Conservation (phyloP, 2,888 invertebrate genomes). For the Chamaedrilus cognettii region DNA sequence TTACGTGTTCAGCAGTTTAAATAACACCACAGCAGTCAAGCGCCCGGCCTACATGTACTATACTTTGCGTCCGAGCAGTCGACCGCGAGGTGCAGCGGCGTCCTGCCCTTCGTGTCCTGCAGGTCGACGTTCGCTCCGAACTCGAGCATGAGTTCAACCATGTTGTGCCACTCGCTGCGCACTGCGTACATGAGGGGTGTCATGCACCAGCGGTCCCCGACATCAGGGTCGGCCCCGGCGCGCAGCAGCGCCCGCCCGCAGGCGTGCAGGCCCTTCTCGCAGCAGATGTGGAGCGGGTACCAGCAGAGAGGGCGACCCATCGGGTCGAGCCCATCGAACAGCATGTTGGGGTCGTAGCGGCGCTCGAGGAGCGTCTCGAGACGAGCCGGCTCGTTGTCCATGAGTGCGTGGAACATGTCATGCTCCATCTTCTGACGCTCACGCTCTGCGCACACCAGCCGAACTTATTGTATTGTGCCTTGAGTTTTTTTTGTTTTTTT, state of each 20-base stretch:
- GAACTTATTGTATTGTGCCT: too few relatives aligned
- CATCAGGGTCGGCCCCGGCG: conserved; percentile 30
- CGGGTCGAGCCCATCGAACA: conserved; percentile 28
- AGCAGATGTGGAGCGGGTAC: conserved; percentile 36
- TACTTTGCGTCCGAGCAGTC: conserved; percentile 29
- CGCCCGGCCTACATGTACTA: too few relatives aligned
- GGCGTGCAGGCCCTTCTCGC: conserved; percentile 32
- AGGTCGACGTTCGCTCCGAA: conserved; percentile 19
- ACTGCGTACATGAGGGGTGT: conserved; percentile 50
- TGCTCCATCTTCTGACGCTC: conserved; percentile 23
- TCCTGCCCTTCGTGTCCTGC: conserved; percentile 29
- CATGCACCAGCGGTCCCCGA: conserved; percentile 50
- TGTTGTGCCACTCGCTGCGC: conserved; percentile 40
- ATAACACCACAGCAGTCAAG: too few relatives aligned
- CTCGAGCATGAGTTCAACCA: conserved; percentile 38
- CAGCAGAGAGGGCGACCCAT: conserved; percentile 25
- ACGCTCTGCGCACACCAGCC: too few relatives aligned
- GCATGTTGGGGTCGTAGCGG: conserved; percentile 28
- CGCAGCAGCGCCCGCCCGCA: conserved; percentile 24
- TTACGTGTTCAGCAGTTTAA: too few relatives aligned
- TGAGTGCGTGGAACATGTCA: conserved; percentile 32
- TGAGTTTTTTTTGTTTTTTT: too few relatives aligned
- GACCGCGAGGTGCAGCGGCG: conserved; percentile 29
- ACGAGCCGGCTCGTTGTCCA: conserved; percentile 20
- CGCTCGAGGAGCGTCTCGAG: conserved; percentile 21